Conservation (phyloP, 2,113 vertebrate species). For the Arvicanthis niloticus region DNA sequence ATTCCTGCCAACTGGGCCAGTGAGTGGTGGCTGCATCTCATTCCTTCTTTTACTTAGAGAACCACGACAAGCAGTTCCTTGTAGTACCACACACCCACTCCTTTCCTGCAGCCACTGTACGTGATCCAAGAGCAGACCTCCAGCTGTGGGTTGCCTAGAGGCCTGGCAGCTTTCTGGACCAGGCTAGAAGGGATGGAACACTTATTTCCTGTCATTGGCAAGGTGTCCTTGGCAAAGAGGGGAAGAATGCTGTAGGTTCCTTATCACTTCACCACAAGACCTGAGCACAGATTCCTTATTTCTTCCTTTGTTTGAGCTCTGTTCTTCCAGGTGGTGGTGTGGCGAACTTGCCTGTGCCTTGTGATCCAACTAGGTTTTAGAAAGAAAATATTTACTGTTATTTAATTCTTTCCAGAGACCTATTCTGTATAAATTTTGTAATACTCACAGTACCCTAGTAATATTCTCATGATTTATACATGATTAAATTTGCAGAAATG, state of each 20-base stretch:
- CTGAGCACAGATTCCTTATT: not conserved
- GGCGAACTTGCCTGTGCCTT: no score
- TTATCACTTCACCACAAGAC: rapidly evolving
- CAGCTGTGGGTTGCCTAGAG: not conserved
- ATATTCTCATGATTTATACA: not conserved
- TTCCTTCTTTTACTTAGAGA: not conserved
- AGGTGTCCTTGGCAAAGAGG: not conserved
- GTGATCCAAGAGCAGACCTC: not conserved
- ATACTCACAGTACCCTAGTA: not conserved
- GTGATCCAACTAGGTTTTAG: not conserved
- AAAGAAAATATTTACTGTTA: not conserved
- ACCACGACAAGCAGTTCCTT: not conserved
- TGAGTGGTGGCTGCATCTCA: not conserved
- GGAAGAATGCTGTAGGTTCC: not conserved
- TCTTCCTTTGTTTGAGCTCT: not conserved
- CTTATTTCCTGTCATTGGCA: not conserved
- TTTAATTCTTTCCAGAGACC: not conserved
- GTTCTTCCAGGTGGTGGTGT: not conserved
- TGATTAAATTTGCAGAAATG: not conserved
- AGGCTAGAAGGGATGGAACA: not conserved
- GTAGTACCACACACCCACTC: no score
- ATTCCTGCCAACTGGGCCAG: not conserved
- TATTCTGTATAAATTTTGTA: not conserved
- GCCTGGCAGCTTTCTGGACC: not conserved
- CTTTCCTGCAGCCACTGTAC: not conserved